Evolutionary conservation across 2,797 vertebrate genomes (phyloP), one percentile per base, ranked within the genome.

Genomic region (Lepidocolaptes lacrymiger): DNA sequence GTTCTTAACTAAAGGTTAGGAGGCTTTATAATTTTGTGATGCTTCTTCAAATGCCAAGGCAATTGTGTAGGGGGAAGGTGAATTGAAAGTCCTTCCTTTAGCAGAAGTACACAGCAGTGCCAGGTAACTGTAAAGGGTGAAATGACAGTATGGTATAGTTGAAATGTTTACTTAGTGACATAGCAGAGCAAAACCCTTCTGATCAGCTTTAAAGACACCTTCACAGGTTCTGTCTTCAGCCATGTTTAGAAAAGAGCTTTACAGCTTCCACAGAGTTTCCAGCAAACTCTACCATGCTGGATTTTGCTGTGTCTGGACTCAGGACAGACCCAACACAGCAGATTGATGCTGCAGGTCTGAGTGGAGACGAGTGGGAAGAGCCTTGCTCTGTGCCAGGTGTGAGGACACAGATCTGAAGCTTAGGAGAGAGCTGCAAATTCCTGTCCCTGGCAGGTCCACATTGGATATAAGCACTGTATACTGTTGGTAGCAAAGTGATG

Each of bases 231-330:
- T 32, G 27, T 24, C 37, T 79, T 83, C 49, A 69, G 51, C 56
- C 36, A 13, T 59, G 30, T 56, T 63, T 86, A 41, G 66, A 84
- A 72, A 78, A 81, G 66, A 44, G 51, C 32, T 84, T 81, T 52
- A 32, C 3, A 1, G 30, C 41, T 37, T 63, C 43, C 22, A 18
- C 6, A 14, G 14, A 51, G 43, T 27, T 1, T 2, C 54, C 24
- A 14, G 39, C 28, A 76, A 49, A 14, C 37, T 26, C 46, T 58
- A 6, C 22, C 36, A 41, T 17, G 21, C 48, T 36, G n/a, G 1
- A 5, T 54, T 88, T 62, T 75, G 55, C 32, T 0, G 0, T 28
- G 24, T 39, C 17, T 72, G 41, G 1, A 3, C 46, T 30, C 9
- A 23, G 85, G 76, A 44, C 73, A 78, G 61, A 63, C 15, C 49